Base-by-base conservation (phyloP, 1,140 invertebrate genomes). In the Drosophila nigrodunni region DNA sequence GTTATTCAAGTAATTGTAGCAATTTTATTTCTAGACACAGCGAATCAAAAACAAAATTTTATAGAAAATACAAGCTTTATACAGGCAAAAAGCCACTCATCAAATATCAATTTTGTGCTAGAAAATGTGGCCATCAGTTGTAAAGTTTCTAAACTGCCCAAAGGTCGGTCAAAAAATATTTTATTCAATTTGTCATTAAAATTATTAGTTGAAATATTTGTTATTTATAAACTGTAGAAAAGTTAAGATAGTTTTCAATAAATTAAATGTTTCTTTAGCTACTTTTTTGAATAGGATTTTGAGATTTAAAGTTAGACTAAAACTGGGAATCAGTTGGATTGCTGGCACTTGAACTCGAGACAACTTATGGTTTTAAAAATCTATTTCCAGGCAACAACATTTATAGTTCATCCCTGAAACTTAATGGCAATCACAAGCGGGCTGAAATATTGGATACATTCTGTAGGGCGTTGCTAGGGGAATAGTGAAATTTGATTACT, bases 401-500 rank as follows among this genome's bases (percentile, higher is more conserved):
- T 67, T 50, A 35, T 55, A 64, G 66, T 59, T 60, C 37, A 44
- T 8, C 10, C 57, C 41, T 34, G 9, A n/a, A 59, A 8, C 7
- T 59, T 21, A 11, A 10, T 1, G 18, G 35, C n/a, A 52, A 18
- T 50, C 41, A 21, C 30, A 25, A 50, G 3, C 30, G n/a, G 10
- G 25, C 30, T n/a, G 30, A 13, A 30, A 9, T 34, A 35, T n/a
- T 55, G 52, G 1, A 34, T 52, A 52, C 25, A 52, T 11, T 52
- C 13, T 18, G 37, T 21, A 21, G 41, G 21, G n/a, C 25, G 25
- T 30, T 30, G 25, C 6, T 30, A 30, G 25, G 41, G 41, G 15
- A 18, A 35, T 37, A 37, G 25, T 43, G 47, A 82, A 87, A 87
- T 83, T 87, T 72, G 85, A 88, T 87, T 83, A 74, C 54, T 44